Evolutionary conservation across 2,888 invertebrate species (phyloP).

Genomic region (Zelleria hepariella): DNA sequence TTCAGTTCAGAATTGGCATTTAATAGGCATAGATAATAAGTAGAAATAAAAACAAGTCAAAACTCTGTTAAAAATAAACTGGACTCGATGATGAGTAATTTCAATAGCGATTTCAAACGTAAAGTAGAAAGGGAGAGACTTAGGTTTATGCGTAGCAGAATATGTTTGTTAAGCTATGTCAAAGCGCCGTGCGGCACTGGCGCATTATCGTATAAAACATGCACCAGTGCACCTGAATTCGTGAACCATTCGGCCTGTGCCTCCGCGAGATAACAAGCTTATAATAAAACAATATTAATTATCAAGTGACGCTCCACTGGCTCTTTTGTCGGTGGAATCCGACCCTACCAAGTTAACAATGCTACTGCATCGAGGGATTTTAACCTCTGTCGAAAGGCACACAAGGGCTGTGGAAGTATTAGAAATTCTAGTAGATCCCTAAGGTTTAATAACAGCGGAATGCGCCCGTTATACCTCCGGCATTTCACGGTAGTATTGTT

Average conservation of each 20-base stretch:
- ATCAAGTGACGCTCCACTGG: slow-evolving; percentile 39
- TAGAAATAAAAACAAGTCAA: too few species aligned
- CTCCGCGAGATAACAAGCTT: slow-evolving; percentile 45
- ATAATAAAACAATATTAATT: slow-evolving; percentile 65
- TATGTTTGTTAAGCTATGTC: too few species aligned
- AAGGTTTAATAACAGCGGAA: slow-evolving; percentile 53
- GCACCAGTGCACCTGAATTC: slow-evolving; percentile 39
- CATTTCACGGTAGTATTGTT: slow-evolving; percentile 49
- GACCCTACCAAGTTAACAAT: background rate
- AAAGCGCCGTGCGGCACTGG: background rate
- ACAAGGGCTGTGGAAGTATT: background rate
- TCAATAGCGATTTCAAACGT: too few species aligned
- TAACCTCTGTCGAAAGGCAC: background rate
- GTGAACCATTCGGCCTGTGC: slow-evolving; percentile 19
- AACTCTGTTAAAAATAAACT: too few species aligned
- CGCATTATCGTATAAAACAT: slow-evolving; percentile 41
- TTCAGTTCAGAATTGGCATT: too few species aligned
- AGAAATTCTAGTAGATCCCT: background rate
- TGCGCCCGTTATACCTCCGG: slow-evolving; percentile 52
- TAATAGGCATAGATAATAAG: too few species aligned
- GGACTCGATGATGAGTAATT: too few species aligned
- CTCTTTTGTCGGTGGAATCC: slow-evolving; percentile 26
- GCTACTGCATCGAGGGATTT: background rate
- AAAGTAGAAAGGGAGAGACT: too few species aligned
- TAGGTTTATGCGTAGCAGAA: too few species aligned